phyloP scores from a whole-genome alignment of 2,113 vertebrate genomes.

The Centropus unirufus region DNA sequence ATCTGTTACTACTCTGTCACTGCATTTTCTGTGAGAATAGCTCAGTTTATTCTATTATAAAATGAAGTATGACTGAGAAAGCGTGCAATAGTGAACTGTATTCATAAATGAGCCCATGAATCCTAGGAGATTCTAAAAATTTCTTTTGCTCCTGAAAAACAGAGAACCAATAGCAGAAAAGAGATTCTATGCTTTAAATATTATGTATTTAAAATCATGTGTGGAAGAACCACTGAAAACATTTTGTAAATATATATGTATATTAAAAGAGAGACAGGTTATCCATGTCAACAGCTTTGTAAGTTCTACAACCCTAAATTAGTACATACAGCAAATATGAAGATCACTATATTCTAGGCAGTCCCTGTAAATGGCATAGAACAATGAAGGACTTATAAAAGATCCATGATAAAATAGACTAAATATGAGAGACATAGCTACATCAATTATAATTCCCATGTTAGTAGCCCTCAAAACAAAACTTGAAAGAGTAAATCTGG shows the following conservation, averaged over 20 bases:
- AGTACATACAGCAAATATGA: not conserved
- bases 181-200: not conserved
- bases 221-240: not conserved
- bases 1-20: not conserved
- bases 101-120: not conserved
- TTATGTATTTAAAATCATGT: not conserved
- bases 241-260: not conserved
- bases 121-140: not conserved
- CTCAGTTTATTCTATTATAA: not conserved
- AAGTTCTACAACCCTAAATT: not conserved
- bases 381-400: not conserved
- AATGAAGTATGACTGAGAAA: not conserved
- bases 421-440: not conserved
- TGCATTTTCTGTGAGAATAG: not conserved
- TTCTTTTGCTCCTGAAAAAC: slow-evolving; percentile 1
- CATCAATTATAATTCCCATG: not conserved
- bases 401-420: not conserved
- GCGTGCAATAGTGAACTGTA: not conserved
- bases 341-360: not conserved
- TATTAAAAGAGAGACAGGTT: not conserved
- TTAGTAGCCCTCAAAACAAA: not conserved
- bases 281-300: not conserved
- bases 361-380: not conserved
- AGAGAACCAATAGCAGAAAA: not conserved
- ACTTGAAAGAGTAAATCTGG: not conserved